phyloP scores from a whole-genome alignment of 2,888 invertebrate genomes.

The Xestia xanthographa region DNA sequence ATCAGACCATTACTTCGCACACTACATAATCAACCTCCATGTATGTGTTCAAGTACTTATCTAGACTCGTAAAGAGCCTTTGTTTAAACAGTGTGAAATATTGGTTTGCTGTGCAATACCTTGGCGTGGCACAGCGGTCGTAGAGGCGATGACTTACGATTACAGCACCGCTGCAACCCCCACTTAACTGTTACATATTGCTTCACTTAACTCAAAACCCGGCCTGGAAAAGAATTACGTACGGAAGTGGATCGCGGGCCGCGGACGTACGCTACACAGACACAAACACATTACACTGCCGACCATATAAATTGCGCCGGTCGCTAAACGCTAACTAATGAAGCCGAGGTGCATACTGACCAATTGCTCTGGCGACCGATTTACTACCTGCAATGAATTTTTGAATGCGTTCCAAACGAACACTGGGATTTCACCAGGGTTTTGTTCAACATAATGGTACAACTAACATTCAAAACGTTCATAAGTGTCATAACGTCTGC shows the following conservation, averaged over 20 bases:
- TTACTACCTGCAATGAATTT: constrained; percentile 45
- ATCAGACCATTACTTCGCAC: constrained; percentile 7
- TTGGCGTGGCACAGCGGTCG: constrained; percentile 72
- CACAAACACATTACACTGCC: constrained; percentile 74
- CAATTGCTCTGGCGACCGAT: constrained; percentile 58
- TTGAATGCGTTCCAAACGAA: constrained; percentile 40
- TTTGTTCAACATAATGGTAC: constrained; percentile 13
- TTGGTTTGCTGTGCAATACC: constrained; percentile 73
- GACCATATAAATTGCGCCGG: constrained; percentile 70
- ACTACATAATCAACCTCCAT: constrained; percentile 30
- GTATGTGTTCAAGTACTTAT: constrained; percentile 53
- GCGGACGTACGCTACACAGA: constrained; percentile 72
- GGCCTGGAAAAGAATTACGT: constrained; percentile 79
- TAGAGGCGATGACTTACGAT: constrained; percentile 83
- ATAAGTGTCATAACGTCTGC: constrained; percentile 26
- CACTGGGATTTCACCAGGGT: neutral
- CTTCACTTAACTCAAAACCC: constrained; percentile 84
- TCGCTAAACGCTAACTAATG: constrained; percentile 65
- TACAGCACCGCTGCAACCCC: constrained; percentile 77
- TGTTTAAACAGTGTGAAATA: constrained; percentile 80
- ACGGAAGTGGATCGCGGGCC: constrained; percentile 74
- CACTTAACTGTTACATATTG: constrained; percentile 85
- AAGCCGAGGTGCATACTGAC: constrained; percentile 57
- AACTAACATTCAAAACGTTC: constrained; percentile 18
- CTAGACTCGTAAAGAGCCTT: constrained; percentile 70